Base-by-base conservation (phyloP, 2,113 vertebrate genomes). In the Festucalex cinctus region DNA sequence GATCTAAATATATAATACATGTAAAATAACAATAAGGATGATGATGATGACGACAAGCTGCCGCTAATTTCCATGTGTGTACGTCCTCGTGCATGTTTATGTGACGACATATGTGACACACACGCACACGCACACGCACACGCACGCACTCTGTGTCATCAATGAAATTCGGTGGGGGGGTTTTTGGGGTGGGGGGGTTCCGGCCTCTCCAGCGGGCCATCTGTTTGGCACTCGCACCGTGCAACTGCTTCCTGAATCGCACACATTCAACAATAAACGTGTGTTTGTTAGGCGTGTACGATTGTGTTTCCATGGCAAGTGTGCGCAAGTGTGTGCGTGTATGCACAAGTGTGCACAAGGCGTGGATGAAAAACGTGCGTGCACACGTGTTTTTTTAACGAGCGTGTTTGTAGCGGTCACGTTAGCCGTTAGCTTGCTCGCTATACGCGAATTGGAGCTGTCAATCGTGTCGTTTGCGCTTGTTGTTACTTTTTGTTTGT, bases 151-250 rank as follows among this genome's bases (percentile, higher is more conserved):
- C 6, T 7, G 57, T 73, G 74, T 83, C 80, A 83, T 86, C 80
- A 79, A 76, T 83, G 85, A 78, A 86, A 83, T 78, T 84, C 78
- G 78, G 80, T 86, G 70, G 74, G 80, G 64, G 77, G 76, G 83
- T n/a, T n/a, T n/a, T n/a, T n/a, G n/a, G 68, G 72, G 78, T 69
- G 63, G 56, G 76, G 78, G 72, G 19, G 74, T 78, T 85, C 78
- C 78, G 78, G 83, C 83, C 81, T 80, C 81, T 80, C 81, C 78
- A 75, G 80, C 82, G 75, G 68, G 63, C 88, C 86, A 88, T 89
- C 87, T 88, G 87, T 85, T 88, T 80, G 66, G 76, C 60, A 65
- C 66, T 84, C 76, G 82, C 80, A 79, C 75, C 20, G 75, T 75
- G 79, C 85, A 82, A 84, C 86, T 77, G 78, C 76, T 82, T 77